Percentiles rank a stretch among this genome's conserved stretches.
These are phyloP conservation scores for Channa maculata DNA, from an alignment of 2,113 vertebrate genomes.

Conservation along the genomic window DNA sequence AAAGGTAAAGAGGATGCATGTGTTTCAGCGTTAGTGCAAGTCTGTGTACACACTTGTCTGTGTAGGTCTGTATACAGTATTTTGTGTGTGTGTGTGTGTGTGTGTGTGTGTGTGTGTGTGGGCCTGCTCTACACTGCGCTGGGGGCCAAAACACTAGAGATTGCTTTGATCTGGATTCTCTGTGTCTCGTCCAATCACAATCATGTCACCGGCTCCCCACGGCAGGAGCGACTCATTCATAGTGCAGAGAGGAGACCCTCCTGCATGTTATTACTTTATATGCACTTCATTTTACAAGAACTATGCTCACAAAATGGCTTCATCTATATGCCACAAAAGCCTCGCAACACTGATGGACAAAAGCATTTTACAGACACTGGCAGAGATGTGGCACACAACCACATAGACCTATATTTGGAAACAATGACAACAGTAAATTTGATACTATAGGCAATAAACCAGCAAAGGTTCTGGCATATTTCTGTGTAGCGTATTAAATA, in stretches of 20 bases:
- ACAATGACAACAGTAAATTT: conserved; percentile 7
- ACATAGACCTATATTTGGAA: conserved; percentile 20
- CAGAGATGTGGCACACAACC: conserved; percentile 15
- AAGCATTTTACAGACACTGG: conserved; percentile 34
- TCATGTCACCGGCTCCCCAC: conserved; percentile 84
- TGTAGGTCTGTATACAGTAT: conserved; percentile 51
- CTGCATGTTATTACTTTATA: conserved; percentile 80
- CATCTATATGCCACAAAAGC: conserved; percentile 59
- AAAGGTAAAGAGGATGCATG: conserved; percentile 68
- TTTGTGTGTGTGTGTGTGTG: conserved; percentile 46
- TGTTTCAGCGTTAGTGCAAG: conserved; percentile 56
- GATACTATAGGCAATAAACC: conserved; percentile 2
- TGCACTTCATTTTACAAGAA: conserved; percentile 77
- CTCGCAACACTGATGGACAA: conserved; percentile 44
- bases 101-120: conserved; percentile 76
- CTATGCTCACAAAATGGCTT: conserved; percentile 78
- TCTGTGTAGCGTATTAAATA: conserved; percentile 2
- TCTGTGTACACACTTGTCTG: conserved; percentile 33
- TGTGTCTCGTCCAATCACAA: conserved; percentile 87
- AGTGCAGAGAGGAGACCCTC: conserved; percentile 79
- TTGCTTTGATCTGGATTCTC: conserved; percentile 88
- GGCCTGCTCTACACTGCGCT: conserved; percentile 80
- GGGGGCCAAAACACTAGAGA: conserved; percentile 88
- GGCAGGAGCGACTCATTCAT: conserved; percentile 83
- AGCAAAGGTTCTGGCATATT: conserved; percentile 1